Base-by-base conservation (phyloP, 2,113 vertebrate genomes). In the Mobula hypostoma region DNA sequence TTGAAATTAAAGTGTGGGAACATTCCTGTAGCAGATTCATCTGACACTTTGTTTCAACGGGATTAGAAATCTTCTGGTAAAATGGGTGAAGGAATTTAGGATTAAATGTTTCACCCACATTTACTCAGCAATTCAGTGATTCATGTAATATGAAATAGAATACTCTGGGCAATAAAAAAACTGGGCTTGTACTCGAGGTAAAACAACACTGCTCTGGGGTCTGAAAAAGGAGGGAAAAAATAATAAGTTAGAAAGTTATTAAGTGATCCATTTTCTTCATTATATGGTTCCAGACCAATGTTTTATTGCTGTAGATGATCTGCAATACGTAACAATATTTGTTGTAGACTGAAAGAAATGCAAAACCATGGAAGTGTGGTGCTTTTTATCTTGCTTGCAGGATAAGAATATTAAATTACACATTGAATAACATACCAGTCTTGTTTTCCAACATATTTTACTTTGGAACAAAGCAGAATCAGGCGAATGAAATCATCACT, bases 371-470 rank as follows among this genome's bases (percentile, higher is more conserved):
- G 32, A 48, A 72, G 72, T 92, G 90, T 21, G 17, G 7, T 61
- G 66, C 68, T 92, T 40, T 72, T 72, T 92, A 72, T 72, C 90
- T 24, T 17, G 21, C 68, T 48, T 32, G 68, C 7, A n/a, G 29
- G 6, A 5, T 40, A 32, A 17, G 32, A 24, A 70, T 27, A 29
- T 92, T 70, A 72, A 40, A 32, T 15, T 40, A 40, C 90, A 72
- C 90, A 72, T 91, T 61, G 66, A 92, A 92, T 32, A 92, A 92
- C 72, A 92, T 92, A 92, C 66, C 66, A 92, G 40, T 92, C 90
- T 92, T 66, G 70, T 72, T 92, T 92, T 32, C 68, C 66, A 72
- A 19, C 68, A 92, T 70, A 70, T 70, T 48, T 72, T 92, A 32
- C 40, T 92, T 72, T 40, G 40, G 61, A 92, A 92, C 90, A 92